Evolutionary conservation across 2,797 vertebrate genomes (phyloP), one percentile per base, ranked within the genome.

Genomic region (Poecilia picta): DNA sequence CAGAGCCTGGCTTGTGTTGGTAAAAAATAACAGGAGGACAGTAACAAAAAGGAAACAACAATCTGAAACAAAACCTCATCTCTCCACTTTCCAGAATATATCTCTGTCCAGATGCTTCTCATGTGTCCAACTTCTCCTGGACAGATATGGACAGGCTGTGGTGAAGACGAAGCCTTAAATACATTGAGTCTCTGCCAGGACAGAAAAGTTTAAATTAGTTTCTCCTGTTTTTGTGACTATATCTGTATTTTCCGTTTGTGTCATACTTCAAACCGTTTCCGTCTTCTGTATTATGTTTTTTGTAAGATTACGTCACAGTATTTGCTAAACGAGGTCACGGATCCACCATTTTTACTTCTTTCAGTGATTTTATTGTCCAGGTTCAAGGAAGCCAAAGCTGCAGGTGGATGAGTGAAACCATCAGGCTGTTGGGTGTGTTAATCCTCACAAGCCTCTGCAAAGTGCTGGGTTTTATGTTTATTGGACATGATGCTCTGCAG

Each of bases 41-140:
- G 36, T 36, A 11, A n/a, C 76, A 31, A 75, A 28, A 66, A 64
- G n/a, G 16, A 74, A 81, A 81, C 59, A 84, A 81, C 41, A 45
- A 16, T 1, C 28, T 31, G 33, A 13, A 51, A 41, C 28, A 62
- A 72, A 76, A 49, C 31, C 18, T 12, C 1, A 1, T 55, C 25
- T 72, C 81, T 81, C 31, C 0, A 46, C 66, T n/a, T 53, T 84
- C n/a, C n/a, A n/a, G n/a, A n/a, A n/a, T n/a, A n/a, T n/a, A n/a
- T n/a, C n/a, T n/a, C n/a, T 41, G 39, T 41, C 39, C 39, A 41
- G 39, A 41, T 41, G 5, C 39, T 6, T 41, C 39, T 41, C 39
- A 41, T 41, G 39, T 39, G 36, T 39, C 36, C 36, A 39, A 5
- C 4, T 39, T 5, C 36, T 39, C 36, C 36, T 39, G 36, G 36